Evolutionary conservation across 2,113 vertebrate species (phyloP).

Genomic region (Neodon shergylaensis): DNA sequence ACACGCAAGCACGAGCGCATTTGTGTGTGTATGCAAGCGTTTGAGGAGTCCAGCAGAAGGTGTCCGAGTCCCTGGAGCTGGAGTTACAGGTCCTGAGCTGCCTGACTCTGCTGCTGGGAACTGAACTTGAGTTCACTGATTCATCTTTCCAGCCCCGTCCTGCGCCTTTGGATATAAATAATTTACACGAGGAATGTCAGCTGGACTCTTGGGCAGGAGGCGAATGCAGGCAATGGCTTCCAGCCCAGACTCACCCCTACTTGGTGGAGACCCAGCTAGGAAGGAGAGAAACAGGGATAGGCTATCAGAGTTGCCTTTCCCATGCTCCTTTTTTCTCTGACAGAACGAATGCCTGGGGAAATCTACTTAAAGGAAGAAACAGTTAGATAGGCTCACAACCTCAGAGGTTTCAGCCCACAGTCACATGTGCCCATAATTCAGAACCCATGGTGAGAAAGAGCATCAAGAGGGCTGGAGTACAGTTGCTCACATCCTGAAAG

Average conservation of each 20-base stretch:
- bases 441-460: background rate
- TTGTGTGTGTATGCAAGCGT: background rate
- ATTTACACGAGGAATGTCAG: constrained; percentile 44
- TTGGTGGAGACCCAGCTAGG: background rate
- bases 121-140: background rate
- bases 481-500: background rate
- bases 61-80: background rate
- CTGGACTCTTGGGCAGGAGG: constrained; percentile 28
- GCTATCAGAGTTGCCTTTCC: background rate
- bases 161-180: constrained; percentile 45
- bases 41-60: background rate
- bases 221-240: constrained; percentile 15
- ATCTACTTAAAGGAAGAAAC: background rate
- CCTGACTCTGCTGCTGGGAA: background rate
- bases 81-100: background rate
- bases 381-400: background rate
- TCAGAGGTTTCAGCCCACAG: background rate
- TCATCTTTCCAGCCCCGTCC: background rate
- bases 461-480: too few relatives aligned
- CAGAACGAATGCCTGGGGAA: background rate
- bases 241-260: background rate
- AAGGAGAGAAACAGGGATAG: background rate
- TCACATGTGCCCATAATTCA: background rate
- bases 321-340: background rate
- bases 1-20: too few relatives aligned